These are phyloP conservation scores for Blennius ocellaris DNA, from an alignment of 2,113 vertebrate species.

Conservation along the genomic window DNA sequence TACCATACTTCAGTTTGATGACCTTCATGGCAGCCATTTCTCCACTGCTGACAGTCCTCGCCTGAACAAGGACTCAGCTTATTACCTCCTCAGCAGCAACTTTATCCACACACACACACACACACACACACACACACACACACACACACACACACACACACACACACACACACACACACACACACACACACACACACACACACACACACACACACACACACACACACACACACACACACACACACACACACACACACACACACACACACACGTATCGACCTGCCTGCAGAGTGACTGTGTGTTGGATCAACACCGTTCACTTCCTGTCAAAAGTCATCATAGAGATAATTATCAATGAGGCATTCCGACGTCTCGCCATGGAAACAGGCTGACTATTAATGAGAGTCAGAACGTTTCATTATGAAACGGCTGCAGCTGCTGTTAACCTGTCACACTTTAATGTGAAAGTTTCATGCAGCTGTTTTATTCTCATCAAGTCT, in stretches of 20 bases:
- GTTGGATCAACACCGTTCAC: conserved; percentile 2
- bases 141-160: neutral
- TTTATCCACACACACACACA: neutral
- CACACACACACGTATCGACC: neutral
- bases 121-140: neutral
- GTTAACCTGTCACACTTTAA: no score
- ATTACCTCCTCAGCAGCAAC: neutral
- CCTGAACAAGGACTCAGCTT: conserved; percentile 71
- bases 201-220: neutral
- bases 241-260: neutral
- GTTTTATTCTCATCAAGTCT: no score
- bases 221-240: neutral
- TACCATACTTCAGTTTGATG: conserved; percentile 88
- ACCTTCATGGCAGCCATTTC: conserved; percentile 86
- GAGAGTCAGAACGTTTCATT: neutral
- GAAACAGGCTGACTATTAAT: no score
- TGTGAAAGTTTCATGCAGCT: no score
- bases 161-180: neutral
- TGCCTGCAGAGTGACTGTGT: neutral
- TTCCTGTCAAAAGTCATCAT: conserved; percentile 12
- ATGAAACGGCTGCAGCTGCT: conserved; percentile 2
- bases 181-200: neutral
- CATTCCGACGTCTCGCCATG: neutral
- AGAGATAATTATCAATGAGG: neutral
- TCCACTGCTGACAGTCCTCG: conserved; percentile 88